Percentiles rank a stretch among this genome's conserved stretches.
Conservation (phyloP, 2,888 invertebrate species). For the Conistra vaccinii region DNA sequence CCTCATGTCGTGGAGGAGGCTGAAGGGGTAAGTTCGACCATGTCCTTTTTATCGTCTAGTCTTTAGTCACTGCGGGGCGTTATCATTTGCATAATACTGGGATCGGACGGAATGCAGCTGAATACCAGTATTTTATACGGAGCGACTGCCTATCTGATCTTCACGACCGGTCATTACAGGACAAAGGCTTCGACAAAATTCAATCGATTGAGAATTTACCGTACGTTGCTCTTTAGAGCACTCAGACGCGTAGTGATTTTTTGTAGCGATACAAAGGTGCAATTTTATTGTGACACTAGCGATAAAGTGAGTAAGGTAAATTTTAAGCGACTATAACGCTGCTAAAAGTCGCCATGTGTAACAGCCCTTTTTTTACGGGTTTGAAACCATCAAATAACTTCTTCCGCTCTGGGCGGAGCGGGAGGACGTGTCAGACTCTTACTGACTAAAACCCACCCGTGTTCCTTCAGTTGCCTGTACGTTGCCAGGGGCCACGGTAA, state of each 20-base stretch:
- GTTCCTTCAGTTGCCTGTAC: too few species aligned
- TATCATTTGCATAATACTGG: neutral
- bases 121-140: neutral
- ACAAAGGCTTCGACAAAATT: neutral
- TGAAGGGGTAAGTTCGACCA: conserved; percentile 93
- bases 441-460: too few species aligned
- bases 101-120: neutral
- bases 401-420: too few species aligned
- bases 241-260: neutral
- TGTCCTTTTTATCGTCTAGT: neutral
- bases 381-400: too few species aligned
- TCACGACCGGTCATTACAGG: neutral
- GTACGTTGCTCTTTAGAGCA: neutral
- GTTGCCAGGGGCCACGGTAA: too few species aligned
- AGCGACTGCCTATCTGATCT: neutral
- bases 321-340: too few species aligned
- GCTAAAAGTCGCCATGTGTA: neutral
- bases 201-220: neutral
- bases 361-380: too few species aligned
- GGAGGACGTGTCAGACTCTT: too few species aligned
- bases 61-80: neutral
- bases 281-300: neutral
- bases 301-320: neutral
- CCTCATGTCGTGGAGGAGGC: conserved; percentile 98
- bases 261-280: neutral